Evolutionary conservation across 1,140 invertebrate genomes (phyloP).

Genomic region (Conus betulinus): DNA sequence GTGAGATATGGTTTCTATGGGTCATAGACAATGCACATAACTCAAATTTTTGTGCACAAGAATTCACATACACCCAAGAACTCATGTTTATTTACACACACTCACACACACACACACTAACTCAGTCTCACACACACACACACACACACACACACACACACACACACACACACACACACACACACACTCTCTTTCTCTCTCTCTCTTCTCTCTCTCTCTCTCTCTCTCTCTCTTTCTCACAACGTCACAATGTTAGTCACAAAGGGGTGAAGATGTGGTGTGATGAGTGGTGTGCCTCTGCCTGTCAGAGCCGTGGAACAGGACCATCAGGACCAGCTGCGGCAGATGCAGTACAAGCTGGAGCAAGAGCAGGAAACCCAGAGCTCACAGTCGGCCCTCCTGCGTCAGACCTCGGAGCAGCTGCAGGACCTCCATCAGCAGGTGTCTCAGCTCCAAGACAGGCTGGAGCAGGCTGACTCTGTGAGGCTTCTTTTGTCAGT

Average conservation of each 20-base stretch:
- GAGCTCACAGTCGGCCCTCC: slow-evolving; percentile 28
- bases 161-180: too few relatives aligned
- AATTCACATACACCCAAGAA: too few relatives aligned
- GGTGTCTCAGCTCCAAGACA: slow-evolving; percentile 51
- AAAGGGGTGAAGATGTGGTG: background rate
- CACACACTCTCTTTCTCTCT: background rate
- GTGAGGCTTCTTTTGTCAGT: slow-evolving; percentile 22
- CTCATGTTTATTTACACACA: too few relatives aligned
- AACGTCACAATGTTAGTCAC: background rate
- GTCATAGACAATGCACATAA: too few relatives aligned
- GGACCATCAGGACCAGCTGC: slow-evolving; percentile 84
- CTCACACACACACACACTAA: too few relatives aligned
- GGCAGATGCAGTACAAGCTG: slow-evolving; percentile 82
- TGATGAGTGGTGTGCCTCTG: background rate
- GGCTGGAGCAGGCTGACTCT: slow-evolving; percentile 46
- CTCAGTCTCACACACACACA: too few relatives aligned
- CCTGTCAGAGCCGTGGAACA: slow-evolving; percentile 82
- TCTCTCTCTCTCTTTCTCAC: background rate
- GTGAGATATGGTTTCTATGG: too few relatives aligned
- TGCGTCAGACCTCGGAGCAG: slow-evolving; percentile 43
- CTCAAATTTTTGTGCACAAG: too few relatives aligned
- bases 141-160: too few relatives aligned
- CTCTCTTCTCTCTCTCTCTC: background rate
- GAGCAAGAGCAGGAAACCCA: slow-evolving; percentile 63
- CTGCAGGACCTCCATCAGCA: slow-evolving; percentile 52